Conservation (phyloP, 2,888 invertebrate species). For the Apamea anceps region DNA sequence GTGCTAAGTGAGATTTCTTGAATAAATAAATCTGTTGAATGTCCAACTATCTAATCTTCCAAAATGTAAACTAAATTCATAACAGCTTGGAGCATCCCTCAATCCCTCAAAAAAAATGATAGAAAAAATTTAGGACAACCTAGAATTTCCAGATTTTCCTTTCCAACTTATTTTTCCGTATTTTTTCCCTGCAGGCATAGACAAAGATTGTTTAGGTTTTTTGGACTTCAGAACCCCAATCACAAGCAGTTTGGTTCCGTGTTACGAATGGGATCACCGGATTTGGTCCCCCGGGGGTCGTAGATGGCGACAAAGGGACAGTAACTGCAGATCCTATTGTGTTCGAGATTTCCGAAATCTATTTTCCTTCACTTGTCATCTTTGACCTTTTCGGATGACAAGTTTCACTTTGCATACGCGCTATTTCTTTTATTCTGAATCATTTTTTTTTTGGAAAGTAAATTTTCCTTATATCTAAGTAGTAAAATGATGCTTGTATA, state of each 20-base stretch:
- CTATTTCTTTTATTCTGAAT: constrained; percentile 8
- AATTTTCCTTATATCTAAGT: neutral
- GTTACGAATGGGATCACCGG: constrained; percentile 40
- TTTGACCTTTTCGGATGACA: constrained; percentile 15
- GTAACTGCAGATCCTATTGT: constrained; percentile 27
- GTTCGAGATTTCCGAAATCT: constrained; percentile 44
- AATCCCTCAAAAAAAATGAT: neutral
- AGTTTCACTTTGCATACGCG: constrained; percentile 19
- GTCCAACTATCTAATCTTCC: no score
- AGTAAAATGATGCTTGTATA: no score
- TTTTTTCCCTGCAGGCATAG: neutral
- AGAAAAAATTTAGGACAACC: neutral
- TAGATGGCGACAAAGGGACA: constrained; percentile 39
- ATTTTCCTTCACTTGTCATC: constrained; percentile 45
- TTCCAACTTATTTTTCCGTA: neutral
- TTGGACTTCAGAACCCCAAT: constrained; percentile 25
- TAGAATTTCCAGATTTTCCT: constrained; percentile 1
- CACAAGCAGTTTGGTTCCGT: constrained; percentile 40
- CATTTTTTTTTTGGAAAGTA: neutral
- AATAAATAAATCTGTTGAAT: no score
- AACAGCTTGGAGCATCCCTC: neutral
- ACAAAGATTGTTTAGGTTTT: constrained; percentile 31
- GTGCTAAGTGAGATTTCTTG: no score
- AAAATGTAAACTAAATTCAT: neutral
- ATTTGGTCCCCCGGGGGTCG: constrained; percentile 35